These are phyloP conservation scores for Zoroaster sp. DNA, from an alignment of 53 echinoderm and acorn worm species.

Conservation along the genomic window DNA sequence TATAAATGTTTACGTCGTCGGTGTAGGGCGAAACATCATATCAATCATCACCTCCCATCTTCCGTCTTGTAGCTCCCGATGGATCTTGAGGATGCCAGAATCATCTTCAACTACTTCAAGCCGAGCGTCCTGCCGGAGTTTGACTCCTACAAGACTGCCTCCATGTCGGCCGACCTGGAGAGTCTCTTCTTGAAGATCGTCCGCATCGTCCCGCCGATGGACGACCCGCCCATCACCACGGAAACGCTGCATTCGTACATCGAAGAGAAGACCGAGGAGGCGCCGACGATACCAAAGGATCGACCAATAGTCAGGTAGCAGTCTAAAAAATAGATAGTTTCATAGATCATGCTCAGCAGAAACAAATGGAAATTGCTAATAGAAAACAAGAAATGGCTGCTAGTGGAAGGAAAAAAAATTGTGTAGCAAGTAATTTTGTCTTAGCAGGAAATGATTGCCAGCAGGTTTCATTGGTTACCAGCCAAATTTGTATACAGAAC, in stretches of 20 bases:
- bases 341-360: not conserved
- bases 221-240: slow-evolving; percentile 61
- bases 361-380: not conserved
- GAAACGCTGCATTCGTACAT: slow-evolving; percentile 81
- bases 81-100: slow-evolving; percentile 64
- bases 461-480: too few relatives aligned
- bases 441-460: too few relatives aligned
- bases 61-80: slow-evolving; percentile 67
- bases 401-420: not conserved
- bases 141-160: slow-evolving; percentile 96
- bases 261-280: slow-evolving; percentile 73
- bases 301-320: slow-evolving; percentile 58
- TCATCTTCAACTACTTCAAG: slow-evolving; percentile 95
- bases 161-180: slow-evolving; percentile 93
- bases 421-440: not conserved
- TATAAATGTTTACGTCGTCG: too few relatives aligned
- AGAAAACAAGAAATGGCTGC: not conserved
- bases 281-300: slow-evolving; percentile 59
- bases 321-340: not conserved
- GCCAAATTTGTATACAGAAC: too few relatives aligned
- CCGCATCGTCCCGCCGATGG: slow-evolving; percentile 67
- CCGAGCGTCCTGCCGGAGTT: slow-evolving; percentile 93
- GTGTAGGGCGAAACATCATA: too few relatives aligned
- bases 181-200: slow-evolving; percentile 87
- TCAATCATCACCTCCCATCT: not conserved